Conservation (phyloP, 2,113 vertebrate genomes). For the Pollachius pollachius region DNA sequence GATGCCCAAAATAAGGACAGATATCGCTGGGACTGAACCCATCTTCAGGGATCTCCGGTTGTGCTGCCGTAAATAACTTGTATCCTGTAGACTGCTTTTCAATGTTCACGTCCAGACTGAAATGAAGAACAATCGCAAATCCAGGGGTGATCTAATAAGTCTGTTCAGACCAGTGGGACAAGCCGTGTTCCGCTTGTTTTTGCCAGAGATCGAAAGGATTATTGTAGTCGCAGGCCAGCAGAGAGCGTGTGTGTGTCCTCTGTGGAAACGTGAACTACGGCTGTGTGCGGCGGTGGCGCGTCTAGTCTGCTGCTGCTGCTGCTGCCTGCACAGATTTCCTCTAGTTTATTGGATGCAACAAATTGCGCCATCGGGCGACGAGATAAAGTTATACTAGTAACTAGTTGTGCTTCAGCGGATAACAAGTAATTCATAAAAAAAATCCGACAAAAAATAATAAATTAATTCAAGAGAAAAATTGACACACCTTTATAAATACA, state of each 20-base stretch:
- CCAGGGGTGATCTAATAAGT: constrained; percentile 20
- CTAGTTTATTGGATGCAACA: constrained; percentile 25
- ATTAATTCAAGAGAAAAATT: too few species aligned
- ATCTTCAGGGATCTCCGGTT: constrained; percentile 56
- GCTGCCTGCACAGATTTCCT: constrained; percentile 31
- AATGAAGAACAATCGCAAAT: constrained; percentile 14
- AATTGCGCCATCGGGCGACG: constrained; percentile 51
- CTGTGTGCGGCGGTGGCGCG: constrained; percentile 20
- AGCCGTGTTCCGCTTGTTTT: constrained; percentile 47
- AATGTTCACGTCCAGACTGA: constrained; percentile 20
- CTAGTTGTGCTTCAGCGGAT: neutral
- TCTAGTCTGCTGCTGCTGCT: constrained; percentile 19
- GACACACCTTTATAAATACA: too few species aligned
- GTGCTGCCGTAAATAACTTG: constrained; percentile 44
- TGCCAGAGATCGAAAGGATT: constrained; percentile 19
- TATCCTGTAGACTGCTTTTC: constrained; percentile 39
- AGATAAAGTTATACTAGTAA: neutral
- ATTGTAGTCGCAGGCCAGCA: constrained; percentile 37
- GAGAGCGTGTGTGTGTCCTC: constrained; percentile 12
- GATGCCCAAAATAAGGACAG: constrained; percentile 70
- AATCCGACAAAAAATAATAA: too few species aligned
- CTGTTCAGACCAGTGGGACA: constrained; percentile 22
- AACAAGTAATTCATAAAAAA: too few species aligned
- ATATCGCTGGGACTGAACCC: constrained; percentile 67
- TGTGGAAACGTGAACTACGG: neutral